Evolutionary conservation across 2,797 vertebrate genomes (phyloP).

Genomic region (Fratercula arctica): DNA sequence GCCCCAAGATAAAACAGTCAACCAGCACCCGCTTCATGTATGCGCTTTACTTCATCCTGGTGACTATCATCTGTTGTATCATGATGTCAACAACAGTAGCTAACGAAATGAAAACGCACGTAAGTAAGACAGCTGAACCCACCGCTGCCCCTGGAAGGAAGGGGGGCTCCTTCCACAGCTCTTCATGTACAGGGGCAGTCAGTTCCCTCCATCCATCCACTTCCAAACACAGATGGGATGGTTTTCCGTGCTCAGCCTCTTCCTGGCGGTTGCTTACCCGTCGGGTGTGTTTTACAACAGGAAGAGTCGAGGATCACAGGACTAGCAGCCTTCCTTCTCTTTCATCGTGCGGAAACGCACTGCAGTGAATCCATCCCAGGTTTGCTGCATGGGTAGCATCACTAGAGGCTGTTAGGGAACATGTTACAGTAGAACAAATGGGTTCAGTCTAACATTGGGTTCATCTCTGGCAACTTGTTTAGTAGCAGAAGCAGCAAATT

Average conservation of each 20-base stretch:
- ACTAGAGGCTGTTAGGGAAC: neutral
- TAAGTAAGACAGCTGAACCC: conserved; percentile 71
- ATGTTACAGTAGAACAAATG: neutral
- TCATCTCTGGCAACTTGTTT: neutral
- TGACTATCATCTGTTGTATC: conserved; percentile 87
- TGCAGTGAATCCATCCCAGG: neutral
- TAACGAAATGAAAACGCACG: conserved; percentile 72
- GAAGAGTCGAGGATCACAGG: neutral
- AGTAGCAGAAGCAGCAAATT: neutral
- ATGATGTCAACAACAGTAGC: conserved; percentile 96
- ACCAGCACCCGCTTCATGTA: conserved; percentile 96
- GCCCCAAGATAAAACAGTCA: conserved; percentile 96
- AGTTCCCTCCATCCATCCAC: neutral
- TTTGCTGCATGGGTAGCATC: neutral
- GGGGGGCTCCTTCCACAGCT: neutral
- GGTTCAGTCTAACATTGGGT: neutral
- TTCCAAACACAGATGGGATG: neutral
- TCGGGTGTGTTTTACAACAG: neutral
- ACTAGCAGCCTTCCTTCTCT: neutral
- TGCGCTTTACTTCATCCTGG: conserved; percentile 91
- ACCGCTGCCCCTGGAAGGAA: neutral
- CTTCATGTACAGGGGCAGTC: accelerated
- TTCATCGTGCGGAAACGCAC: accelerated
- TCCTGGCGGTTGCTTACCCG: neutral
- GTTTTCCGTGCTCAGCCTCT: neutral